Conservation (phyloP, 2,113 vertebrate species). For the Hipposideros armiger region DNA sequence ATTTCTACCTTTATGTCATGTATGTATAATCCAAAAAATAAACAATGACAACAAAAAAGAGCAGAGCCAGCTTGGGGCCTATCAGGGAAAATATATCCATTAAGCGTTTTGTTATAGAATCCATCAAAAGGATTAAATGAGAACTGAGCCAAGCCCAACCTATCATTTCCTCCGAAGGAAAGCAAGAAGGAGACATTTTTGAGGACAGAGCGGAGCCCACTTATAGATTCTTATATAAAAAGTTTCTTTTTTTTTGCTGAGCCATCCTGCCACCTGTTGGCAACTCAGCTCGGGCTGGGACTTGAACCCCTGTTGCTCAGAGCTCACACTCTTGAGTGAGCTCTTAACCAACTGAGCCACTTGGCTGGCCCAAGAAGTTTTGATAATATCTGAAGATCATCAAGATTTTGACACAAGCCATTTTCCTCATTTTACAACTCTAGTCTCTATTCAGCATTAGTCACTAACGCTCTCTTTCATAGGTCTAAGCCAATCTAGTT, state of each 20-base stretch:
- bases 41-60: no score
- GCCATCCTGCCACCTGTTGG: no score
- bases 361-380: neutral
- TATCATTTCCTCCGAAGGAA: slow-evolving; percentile 2
- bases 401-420: neutral
- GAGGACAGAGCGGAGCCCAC: neutral
- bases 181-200: neutral
- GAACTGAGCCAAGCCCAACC: neutral
- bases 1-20: neutral
- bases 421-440: neutral
- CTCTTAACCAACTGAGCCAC: no score
- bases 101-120: neutral
- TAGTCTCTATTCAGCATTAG: neutral
- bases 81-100: neutral
- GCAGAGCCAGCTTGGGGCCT: neutral
- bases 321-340: no score
- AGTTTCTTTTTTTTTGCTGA: neutral
- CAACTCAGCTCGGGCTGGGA: no score
- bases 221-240: neutral
- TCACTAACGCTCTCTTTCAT: neutral
- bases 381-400: neutral
- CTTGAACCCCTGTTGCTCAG: no score
- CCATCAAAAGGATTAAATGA: neutral
- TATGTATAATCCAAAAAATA: neutral
- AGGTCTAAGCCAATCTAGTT: neutral